Conservation (phyloP, 1,140 invertebrate genomes). For the Drosophila carrolli region DNA sequence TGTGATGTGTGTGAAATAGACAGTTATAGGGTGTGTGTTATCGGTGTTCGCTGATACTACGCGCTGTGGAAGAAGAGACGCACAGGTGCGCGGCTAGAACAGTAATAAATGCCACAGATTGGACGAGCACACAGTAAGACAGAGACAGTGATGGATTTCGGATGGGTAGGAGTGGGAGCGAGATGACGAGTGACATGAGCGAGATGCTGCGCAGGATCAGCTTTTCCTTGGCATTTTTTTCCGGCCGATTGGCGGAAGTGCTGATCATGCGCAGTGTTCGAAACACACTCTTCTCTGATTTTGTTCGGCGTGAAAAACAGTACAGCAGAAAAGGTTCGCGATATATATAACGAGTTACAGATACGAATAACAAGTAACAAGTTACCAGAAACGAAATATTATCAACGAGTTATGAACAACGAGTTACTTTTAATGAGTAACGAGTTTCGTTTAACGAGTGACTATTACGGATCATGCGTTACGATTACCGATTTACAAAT, state of each 20-base stretch:
- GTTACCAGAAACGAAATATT: not conserved
- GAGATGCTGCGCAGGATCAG: constrained; percentile 32
- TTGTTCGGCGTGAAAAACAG: constrained; percentile 2
- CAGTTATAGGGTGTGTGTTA: constrained; percentile 24
- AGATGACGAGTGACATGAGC: constrained; percentile 17
- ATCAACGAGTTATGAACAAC: constrained; percentile 8
- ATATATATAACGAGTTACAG: constrained; percentile 1
- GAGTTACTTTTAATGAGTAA: constrained; percentile 8
- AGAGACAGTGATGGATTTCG: constrained; percentile 14
- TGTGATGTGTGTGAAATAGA: constrained; percentile 25
- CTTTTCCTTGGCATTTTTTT: not conserved
- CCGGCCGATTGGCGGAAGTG: not conserved
- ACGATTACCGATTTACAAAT: constrained; percentile 13
- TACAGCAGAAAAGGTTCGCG: constrained; percentile 10
- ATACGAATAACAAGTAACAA: not conserved
- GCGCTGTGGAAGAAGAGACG: constrained; percentile 54
- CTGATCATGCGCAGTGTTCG: constrained; percentile 13
- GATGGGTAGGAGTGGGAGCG: not conserved
- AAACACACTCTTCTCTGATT: not conserved
- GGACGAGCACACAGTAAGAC: constrained; percentile 61
- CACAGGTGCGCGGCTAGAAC: constrained; percentile 82
- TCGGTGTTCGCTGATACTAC: constrained; percentile 28
- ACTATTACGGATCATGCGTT: constrained; percentile 21
- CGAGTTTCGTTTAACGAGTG: constrained; percentile 9
- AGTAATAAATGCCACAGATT: constrained; percentile 82